A percentile compares a stretch with the other conserved stretches of the same genome.
Conservation (phyloP, 2,797 vertebrate genomes). For the Aulostomus chinensis region DNA sequence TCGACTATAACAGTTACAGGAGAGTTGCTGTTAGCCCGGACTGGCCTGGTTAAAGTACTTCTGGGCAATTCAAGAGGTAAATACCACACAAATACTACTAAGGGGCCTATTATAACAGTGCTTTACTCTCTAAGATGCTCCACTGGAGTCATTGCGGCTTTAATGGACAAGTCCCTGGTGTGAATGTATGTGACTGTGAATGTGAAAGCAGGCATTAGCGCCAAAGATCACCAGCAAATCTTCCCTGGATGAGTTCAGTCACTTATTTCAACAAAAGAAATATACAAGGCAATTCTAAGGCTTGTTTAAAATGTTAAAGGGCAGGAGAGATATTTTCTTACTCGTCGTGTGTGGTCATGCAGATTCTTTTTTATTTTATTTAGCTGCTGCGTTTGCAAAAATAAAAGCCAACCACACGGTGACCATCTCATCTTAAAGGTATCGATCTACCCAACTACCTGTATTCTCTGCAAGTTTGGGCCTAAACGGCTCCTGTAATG, state of each 20-base stretch:
- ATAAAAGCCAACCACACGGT: too few species aligned
- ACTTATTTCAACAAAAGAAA: not conserved
- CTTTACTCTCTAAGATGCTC: slow-evolving; percentile 22
- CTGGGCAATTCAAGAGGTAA: slow-evolving; percentile 11
- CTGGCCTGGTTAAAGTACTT: not conserved
- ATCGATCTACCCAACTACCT: too few species aligned
- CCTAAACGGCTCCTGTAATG: too few species aligned
- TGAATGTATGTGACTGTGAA: slow-evolving; percentile 12
- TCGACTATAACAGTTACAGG: too few species aligned
- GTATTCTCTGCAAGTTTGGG: too few species aligned
- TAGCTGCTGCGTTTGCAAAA: too few species aligned
- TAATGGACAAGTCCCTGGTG: slow-evolving; percentile 26
- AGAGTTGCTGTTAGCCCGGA: not conserved
- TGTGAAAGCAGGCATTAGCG: slow-evolving; percentile 11
- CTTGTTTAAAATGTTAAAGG: not conserved
- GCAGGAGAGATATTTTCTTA: too few species aligned
- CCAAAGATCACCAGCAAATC: not conserved
- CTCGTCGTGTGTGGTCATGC: too few species aligned
- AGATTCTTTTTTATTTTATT: too few species aligned
- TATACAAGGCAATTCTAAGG: not conserved
- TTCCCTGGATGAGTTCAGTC: not conserved
- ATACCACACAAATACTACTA: slow-evolving; percentile 1
- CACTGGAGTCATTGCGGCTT: slow-evolving; percentile 9
- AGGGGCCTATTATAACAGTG: slow-evolving; percentile 20
- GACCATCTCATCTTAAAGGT: too few species aligned